Base-by-base conservation (phyloP, 2,113 vertebrate genomes). In the Rhinoptilus africanus region DNA sequence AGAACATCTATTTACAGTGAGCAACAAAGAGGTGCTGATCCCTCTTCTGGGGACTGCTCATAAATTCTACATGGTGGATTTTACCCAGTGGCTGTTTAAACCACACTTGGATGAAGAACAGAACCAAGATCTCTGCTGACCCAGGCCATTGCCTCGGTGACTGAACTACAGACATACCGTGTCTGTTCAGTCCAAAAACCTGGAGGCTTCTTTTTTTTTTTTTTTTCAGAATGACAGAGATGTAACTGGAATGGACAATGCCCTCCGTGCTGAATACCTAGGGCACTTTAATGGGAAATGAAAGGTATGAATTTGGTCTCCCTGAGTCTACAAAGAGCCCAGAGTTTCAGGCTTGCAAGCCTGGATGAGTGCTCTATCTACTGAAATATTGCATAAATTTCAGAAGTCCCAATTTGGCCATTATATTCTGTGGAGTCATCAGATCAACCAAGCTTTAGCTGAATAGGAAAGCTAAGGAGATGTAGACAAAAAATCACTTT, bases 301-400 rank as follows among this genome's bases (percentile, higher is more conserved):
- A 91, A 96, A 96, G 75, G 88, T 90, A 73, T 43, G 67, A 72
- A 94, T 96, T 66, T 93, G 43, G 62, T 62, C 74, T 89, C 71
- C 78, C 37, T 4, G 17, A 89, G 88, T 81, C 85, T 89, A 91
- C 60, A 67, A 71, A 73, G 53, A 88, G 48, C 37, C 88, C 76
- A 57, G 43, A 72, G 56, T 82, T 89, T 74, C 51, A 91, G 69
- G 34, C 56, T 45, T 85, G 48, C 62, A 95, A 95, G 87, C 30
- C 81, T 88, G 77, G 71, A 75, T 82, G 62, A 92, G 53, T 82
- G 71, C 48, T 92, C 71, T 96, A 88, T 93, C 89, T 89, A 89
- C 74, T 95, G 90, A 96, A 96, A 89, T 92, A 92, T 2, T 84
- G 60, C 37, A 75, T 68, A 84, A 30, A 95, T 91, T 85, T 87